These are phyloP conservation scores for Nemotelus nigrinus DNA, from an alignment of 2,888 invertebrate species.

Conservation along the genomic window DNA sequence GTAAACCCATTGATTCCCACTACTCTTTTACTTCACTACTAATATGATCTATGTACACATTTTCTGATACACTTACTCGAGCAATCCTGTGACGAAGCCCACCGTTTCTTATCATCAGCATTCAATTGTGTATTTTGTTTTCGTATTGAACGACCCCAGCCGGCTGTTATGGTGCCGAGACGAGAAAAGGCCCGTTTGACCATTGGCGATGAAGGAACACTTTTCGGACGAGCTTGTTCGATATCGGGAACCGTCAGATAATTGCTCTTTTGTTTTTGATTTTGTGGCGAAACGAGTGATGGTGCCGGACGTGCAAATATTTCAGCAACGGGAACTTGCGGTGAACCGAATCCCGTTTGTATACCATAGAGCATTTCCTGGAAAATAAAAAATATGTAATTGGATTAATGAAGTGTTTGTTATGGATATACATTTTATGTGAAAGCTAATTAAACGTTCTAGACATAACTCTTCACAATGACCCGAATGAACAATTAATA, in stretches of 20 bases:
- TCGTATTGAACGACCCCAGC: slow-evolving; percentile 88
- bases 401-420: not conserved
- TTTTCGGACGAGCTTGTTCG: slow-evolving; percentile 86
- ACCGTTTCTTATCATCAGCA: slow-evolving; percentile 89
- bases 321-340: slow-evolving; percentile 92
- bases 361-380: slow-evolving; percentile 96
- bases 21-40: not conserved
- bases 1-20: too few species aligned
- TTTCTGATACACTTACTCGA: slow-evolving; percentile 73
- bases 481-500: too few species aligned
- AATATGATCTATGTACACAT: too few species aligned
- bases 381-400: slow-evolving; percentile 62
- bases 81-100: slow-evolving; percentile 92
- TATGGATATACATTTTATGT: slow-evolving; percentile 13
- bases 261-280: slow-evolving; percentile 87
- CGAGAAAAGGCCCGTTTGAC: slow-evolving; percentile 92
- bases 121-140: slow-evolving; percentile 84
- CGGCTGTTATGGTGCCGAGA: slow-evolving; percentile 87
- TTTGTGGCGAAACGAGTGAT: slow-evolving; percentile 85
- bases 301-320: slow-evolving; percentile 86
- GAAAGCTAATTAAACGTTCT: not conserved
- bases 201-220: slow-evolving; percentile 94
- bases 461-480: too few species aligned
- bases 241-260: slow-evolving; percentile 92
- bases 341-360: slow-evolving; percentile 91